These are phyloP conservation scores for Aleiodes sp. DNA, from an alignment of 1,140 invertebrate species.

Conservation along the genomic window DNA sequence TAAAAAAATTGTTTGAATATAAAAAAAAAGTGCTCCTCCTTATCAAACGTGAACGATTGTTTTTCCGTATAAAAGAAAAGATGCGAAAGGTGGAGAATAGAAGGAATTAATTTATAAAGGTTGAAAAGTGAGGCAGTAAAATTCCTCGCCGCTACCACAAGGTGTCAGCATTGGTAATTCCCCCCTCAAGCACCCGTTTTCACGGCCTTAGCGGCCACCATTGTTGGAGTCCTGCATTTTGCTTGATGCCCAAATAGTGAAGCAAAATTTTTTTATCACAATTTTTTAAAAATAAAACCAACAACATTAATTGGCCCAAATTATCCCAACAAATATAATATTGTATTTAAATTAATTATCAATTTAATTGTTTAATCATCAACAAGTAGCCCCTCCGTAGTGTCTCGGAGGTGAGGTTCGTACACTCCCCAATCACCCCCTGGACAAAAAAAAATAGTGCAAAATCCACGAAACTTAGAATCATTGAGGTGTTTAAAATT, in stretches of 20 bases:
- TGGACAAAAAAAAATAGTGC: neutral
- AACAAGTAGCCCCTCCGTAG: conserved; percentile 8
- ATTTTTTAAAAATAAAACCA: neutral
- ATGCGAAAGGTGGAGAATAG: conserved; percentile 7
- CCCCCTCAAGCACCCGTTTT: conserved; percentile 30
- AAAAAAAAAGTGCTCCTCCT: no score
- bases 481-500: neutral
- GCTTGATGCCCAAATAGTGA: conserved; percentile 45
- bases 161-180: conserved; percentile 50
- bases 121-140: no score
- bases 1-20: no score
- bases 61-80: neutral
- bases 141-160: conserved; percentile 49
- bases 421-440: conserved; percentile 5
- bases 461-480: neutral
- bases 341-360: neutral
- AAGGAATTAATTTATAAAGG: conserved; percentile 26
- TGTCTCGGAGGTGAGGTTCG: conserved; percentile 2
- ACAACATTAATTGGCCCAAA: neutral
- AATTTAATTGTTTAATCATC: neutral
- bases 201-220: conserved; percentile 53
- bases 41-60: no score
- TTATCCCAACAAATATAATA: neutral
- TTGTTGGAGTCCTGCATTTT: conserved; percentile 61
- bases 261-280: neutral